These are phyloP conservation scores for Osmerus eperlanus DNA, from an alignment of 2,113 vertebrate species.

Conservation along the genomic window DNA sequence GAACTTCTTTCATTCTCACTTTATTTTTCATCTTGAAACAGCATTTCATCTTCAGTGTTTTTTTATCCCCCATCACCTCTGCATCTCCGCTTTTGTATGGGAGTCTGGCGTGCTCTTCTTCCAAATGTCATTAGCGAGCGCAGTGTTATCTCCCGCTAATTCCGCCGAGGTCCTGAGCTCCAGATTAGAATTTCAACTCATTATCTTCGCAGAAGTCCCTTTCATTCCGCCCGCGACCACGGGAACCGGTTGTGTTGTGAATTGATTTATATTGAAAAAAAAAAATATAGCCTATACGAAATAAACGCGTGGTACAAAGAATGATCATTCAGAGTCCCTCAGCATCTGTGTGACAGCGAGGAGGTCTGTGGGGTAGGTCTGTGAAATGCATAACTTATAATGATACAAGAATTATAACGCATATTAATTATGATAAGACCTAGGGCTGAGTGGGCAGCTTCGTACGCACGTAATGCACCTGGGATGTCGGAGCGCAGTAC, in stretches of 20 bases:
- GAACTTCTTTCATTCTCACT: no score
- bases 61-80: neutral
- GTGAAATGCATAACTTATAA: no score
- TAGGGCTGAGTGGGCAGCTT: no score
- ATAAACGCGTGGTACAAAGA: no score
- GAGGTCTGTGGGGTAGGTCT: no score
- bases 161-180: slow-evolving; percentile 11
- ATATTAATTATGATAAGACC: no score
- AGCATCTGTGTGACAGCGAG: no score
- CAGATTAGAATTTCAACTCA: slow-evolving; percentile 35
- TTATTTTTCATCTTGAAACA: neutral
- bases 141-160: slow-evolving; percentile 35
- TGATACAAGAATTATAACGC: no score
- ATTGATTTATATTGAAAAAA: slow-evolving; percentile 3
- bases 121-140: slow-evolving; percentile 35
- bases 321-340: no score
- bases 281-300: no score
- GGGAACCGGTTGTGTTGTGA: slow-evolving; percentile 3
- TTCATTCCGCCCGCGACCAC: slow-evolving; percentile 26
- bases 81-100: slow-evolving; percentile 17
- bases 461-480: no score
- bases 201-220: slow-evolving; percentile 21
- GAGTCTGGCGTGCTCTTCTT: slow-evolving; percentile 11
- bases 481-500: no score
- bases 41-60: slow-evolving; percentile 34